Conservation (phyloP, 2,888 invertebrate species). For the Proisotoma minuta region DNA sequence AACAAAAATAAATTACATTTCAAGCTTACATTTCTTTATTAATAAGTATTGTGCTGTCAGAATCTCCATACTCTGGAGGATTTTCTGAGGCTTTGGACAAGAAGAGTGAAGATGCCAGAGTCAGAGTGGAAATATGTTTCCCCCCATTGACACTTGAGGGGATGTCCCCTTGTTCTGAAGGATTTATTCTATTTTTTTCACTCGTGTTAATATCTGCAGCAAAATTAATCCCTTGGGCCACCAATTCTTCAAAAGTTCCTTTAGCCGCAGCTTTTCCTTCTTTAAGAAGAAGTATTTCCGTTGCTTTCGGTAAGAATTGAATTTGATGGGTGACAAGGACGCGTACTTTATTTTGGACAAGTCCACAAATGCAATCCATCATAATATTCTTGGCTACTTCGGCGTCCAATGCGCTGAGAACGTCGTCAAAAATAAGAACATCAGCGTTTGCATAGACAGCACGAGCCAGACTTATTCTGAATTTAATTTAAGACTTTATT, state of each 20-base stretch:
- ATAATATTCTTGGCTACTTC: slow-evolving; percentile 27
- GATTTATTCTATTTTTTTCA: too few species aligned
- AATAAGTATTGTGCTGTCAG: not conserved
- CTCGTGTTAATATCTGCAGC: too few species aligned
- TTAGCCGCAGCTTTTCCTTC: slow-evolving; percentile 23
- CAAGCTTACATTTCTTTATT: too few species aligned
- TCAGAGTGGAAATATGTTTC: not conserved
- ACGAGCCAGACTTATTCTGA: too few species aligned
- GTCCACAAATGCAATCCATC: slow-evolving; percentile 24
- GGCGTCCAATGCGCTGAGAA: slow-evolving; percentile 32
- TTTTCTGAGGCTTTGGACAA: not conserved
- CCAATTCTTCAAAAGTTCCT: slow-evolving; percentile 59
- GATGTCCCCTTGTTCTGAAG: too few species aligned
- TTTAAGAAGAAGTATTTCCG: slow-evolving; percentile 25
- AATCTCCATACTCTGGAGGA: not conserved
- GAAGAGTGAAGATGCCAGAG: not conserved
- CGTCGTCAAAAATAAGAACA: slow-evolving; percentile 36
- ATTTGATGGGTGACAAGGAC: slow-evolving; percentile 38
- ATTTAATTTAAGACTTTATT: too few species aligned
- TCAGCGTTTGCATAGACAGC: slow-evolving; percentile 42
- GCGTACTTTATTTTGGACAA: slow-evolving; percentile 17
- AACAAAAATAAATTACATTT: too few species aligned
- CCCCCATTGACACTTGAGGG: too few species aligned
- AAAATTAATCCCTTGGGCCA: slow-evolving; percentile 70
- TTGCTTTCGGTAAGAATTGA: slow-evolving; percentile 23